Evolutionary conservation across 2,888 invertebrate species (phyloP).

Genomic region (Pomacea canaliculata): DNA sequence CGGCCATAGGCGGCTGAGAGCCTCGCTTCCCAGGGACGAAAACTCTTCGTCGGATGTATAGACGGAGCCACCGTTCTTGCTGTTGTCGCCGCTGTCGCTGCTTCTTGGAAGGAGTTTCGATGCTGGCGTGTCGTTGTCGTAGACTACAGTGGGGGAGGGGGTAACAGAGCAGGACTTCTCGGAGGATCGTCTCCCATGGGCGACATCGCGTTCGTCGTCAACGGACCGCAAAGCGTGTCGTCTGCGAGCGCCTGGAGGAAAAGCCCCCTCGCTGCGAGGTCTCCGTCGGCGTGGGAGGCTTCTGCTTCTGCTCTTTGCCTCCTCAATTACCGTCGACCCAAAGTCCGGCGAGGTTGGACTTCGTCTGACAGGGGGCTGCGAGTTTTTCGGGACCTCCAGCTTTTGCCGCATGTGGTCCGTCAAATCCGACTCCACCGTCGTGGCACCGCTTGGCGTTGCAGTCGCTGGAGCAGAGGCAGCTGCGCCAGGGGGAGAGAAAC

Average conservation of each 20-base stretch:
- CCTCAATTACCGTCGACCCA: constrained; percentile 11
- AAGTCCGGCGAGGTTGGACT: constrained; percentile 17
- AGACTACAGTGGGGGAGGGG: background rate
- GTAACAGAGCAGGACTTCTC: background rate
- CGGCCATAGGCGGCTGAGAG: background rate
- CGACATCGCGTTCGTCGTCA: background rate
- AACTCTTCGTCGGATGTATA: background rate
- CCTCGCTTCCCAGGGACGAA: background rate
- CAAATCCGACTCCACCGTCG: background rate
- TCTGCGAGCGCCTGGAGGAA: background rate
- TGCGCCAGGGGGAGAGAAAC: constrained; percentile 13
- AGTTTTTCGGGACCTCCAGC: background rate
- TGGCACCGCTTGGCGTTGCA: constrained; percentile 5
- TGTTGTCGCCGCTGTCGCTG: background rate
- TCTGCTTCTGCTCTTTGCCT: constrained; percentile 8
- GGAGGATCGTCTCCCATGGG: background rate
- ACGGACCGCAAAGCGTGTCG: background rate
- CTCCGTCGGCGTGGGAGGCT: constrained; percentile 11
- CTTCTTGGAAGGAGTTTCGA: background rate
- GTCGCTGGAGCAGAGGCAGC: constrained; percentile 10
- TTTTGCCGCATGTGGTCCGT: background rate
- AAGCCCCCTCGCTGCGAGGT: constrained; percentile 13
- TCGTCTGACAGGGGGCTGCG: background rate
- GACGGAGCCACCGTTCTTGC: too few species aligned
- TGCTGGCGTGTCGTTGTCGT: background rate